Conservation (phyloP, 2,888 invertebrate species). For the Pelosia muscerda region DNA sequence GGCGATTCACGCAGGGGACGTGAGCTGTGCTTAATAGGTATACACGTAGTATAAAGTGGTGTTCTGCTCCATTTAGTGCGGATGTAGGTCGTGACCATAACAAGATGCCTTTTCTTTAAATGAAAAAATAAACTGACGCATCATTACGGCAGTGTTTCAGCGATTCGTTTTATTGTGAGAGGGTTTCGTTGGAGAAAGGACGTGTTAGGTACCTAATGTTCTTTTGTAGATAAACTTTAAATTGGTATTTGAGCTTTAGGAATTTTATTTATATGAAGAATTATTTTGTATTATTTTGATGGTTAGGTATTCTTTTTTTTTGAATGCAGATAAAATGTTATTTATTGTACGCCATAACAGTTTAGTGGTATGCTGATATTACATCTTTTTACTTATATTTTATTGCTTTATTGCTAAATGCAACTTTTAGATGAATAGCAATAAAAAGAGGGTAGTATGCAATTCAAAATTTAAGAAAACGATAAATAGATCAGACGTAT, state of each 20-base stretch:
- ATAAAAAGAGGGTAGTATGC: no score
- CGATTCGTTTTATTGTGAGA: not conserved
- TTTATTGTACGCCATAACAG: no score
- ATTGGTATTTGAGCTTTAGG: not conserved
- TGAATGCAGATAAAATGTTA: no score
- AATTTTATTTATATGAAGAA: not conserved
- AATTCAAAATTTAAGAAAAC: no score
- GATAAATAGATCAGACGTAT: no score
- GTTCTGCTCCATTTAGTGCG: constrained; percentile 55
- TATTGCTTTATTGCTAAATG: no score
- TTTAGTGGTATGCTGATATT: no score
- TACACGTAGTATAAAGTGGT: constrained; percentile 34
- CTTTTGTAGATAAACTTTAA: not conserved
- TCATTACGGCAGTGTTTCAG: constrained; percentile 17
- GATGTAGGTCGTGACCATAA: constrained; percentile 58
- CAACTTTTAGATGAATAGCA: no score
- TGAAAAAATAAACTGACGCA: constrained; percentile 31
- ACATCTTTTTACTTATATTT: no score
- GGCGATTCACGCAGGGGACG: constrained; percentile 38
- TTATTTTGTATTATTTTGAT: not conserved
- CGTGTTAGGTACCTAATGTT: not conserved
- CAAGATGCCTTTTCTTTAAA: constrained; percentile 41
- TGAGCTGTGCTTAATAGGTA: constrained; percentile 23
- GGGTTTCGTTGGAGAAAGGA: not conserved
- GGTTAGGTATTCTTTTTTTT: not conserved